Percentiles rank a stretch among this genome's conserved stretches.
These are phyloP conservation scores for Morelia viridis DNA, from an alignment of 2,797 vertebrate species.

Conservation along the genomic window DNA sequence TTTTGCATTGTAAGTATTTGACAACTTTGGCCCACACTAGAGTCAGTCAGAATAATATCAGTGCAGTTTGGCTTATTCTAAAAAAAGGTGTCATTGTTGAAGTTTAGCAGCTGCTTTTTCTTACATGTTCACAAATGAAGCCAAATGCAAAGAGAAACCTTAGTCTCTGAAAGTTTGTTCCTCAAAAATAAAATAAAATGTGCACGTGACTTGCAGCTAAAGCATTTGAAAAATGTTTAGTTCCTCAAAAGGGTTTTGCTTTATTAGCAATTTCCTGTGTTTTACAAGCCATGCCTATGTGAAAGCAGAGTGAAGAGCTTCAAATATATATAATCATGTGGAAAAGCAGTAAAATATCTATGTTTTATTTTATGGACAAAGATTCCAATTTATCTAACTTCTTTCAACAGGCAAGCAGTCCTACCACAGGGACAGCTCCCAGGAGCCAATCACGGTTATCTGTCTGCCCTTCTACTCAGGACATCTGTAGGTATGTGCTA, in stretches of 20 bases:
- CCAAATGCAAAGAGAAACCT: conserved; percentile 54
- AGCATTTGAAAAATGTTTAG: conserved; percentile 62
- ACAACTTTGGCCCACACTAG: conserved; percentile 10
- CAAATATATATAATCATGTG: conserved; percentile 73
- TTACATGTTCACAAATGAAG: conserved; percentile 40
- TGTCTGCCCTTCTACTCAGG: conserved; percentile 88
- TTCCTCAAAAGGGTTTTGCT: conserved; percentile 79
- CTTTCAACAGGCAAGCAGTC: conserved; percentile 90
- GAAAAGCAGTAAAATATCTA: conserved; percentile 76
- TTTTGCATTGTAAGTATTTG: conserved; percentile 3
- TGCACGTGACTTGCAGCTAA: conserved; percentile 44
- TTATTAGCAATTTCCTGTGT: conserved; percentile 74
- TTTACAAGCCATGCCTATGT: conserved; percentile 50
- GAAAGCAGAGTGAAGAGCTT: conserved; percentile 62
- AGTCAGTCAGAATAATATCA: background rate
- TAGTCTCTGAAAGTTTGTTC: conserved; percentile 70
- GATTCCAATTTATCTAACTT: conserved; percentile 76
- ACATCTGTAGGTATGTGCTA: conserved; percentile 89
- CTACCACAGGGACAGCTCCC: conserved; percentile 80
- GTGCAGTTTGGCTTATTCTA: conserved; percentile 14
- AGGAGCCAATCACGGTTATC: conserved; percentile 83
- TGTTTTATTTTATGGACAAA: conserved; percentile 78
- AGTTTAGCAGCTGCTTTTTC: conserved; percentile 13
- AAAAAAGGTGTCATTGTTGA: conserved; percentile 19
- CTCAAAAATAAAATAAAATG: conserved; percentile 59